Evolutionary conservation across 2,113 vertebrate species (phyloP), one percentile per base, ranked within the genome.

Genomic region (Gadus macrocephalus): DNA sequence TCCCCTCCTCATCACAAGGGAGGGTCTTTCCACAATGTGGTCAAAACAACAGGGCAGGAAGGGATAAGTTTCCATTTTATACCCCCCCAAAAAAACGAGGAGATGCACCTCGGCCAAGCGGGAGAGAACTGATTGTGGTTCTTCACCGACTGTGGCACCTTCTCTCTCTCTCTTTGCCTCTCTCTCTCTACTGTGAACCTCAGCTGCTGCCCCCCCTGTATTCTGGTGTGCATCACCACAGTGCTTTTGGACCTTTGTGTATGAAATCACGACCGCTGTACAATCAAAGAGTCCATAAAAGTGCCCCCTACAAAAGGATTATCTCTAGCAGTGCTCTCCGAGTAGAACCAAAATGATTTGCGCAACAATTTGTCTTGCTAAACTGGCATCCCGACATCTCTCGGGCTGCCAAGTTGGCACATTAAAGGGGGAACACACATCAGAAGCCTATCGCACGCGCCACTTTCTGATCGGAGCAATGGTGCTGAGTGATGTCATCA

Each of bases 11-110:
- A 84, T 92, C 81, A 81, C 22, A 86, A 94, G 93, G 95, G 94
- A 95, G 95, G 96, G 95, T 93, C 91, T 90, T 90, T 92, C 91
- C 91, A 95, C 94, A 99, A 99, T 98, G 96, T 98, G 96, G 94
- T 49, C 95, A 97, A 96, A 98, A 98, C 96, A 94, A 93, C 91
- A 84, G 95, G 94, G 95, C 95, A 96, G 94, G 79, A 85, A 94
- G 95, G 94, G 96, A 98, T 98, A 96, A 98, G 96, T 98, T 49
- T 94, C 96, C 95, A 97, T 98, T 99, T 96, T 96, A 93, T 96
- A 92, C 92, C 88, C 91, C 88, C 91, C 25, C 1, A 25, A 49
- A 49, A 49, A 49, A 9, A 49, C 42, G 12, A 91, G 82, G 84
- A 87, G 67, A 82, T 83, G 81, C 82, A 71, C 74, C 81, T 75